Conservation (phyloP, 2,113 vertebrate species). For the Ammospiza caudacuta region DNA sequence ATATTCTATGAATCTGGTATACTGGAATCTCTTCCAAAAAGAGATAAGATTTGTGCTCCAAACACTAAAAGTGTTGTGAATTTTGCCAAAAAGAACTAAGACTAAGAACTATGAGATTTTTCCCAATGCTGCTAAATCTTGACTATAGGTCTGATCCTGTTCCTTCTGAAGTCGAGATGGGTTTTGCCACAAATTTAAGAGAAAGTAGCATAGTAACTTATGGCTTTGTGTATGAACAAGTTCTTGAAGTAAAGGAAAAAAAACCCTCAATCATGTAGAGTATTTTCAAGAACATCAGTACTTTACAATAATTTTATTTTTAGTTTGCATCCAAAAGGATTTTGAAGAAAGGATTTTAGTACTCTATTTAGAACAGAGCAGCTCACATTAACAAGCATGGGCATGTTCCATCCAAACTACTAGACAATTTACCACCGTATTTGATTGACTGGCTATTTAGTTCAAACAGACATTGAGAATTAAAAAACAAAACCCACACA, state of each 20-base stretch:
- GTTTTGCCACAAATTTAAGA: neutral
- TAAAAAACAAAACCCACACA: neutral
- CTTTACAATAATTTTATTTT: slow-evolving; percentile 3
- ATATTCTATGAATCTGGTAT: neutral
- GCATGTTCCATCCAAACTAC: neutral
- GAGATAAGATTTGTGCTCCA: neutral
- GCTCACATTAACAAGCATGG: neutral
- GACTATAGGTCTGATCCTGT: neutral
- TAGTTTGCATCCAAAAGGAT: neutral
- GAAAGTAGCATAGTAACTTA: neutral
- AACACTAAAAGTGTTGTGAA: neutral
- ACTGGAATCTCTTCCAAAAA: neutral
- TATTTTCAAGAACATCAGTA: neutral
- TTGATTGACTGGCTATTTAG: neutral
- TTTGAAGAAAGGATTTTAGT: slow-evolving; percentile 14
- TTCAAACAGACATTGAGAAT: neutral
- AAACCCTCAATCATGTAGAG: fast-evolving
- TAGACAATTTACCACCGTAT: neutral
- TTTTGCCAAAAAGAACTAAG: neutral
- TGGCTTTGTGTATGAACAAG: neutral
- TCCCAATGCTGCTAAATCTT: neutral
- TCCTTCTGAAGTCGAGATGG: neutral
- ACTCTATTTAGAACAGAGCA: neutral
- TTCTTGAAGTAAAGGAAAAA: neutral
- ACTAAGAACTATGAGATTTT: neutral